Conservation (phyloP, 1,140 invertebrate genomes). For the Araneus ventricosus region DNA sequence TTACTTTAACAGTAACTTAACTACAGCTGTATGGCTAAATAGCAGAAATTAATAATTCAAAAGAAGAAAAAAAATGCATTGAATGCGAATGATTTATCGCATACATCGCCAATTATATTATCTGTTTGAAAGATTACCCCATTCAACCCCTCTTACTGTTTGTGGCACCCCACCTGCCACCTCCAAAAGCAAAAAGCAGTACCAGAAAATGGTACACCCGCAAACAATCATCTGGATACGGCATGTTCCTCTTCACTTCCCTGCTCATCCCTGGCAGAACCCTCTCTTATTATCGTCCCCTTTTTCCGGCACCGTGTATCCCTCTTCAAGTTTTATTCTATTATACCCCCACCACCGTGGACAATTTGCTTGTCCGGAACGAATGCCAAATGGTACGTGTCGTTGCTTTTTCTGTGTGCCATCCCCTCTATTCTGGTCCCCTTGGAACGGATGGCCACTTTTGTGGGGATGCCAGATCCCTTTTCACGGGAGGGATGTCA, state of each 20-base stretch:
- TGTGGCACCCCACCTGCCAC: conserved; percentile 1
- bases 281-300: background rate
- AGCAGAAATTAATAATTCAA: background rate
- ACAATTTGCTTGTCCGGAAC: conserved; percentile 67
- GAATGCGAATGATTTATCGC: background rate
- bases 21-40: too few relatives aligned
- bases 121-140: background rate
- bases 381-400: conserved; percentile 72
- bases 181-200: background rate
- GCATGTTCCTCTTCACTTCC: conserved; percentile 1
- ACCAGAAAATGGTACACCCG: background rate
- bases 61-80: background rate
- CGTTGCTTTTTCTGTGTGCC: background rate
- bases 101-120: background rate
- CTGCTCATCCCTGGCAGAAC: background rate
- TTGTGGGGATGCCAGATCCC: background rate
- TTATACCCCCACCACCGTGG: conserved; percentile 53
- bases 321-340: conserved; percentile 54
- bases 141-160: background rate
- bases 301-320: background rate
- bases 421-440: too few relatives aligned
- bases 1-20: too few relatives aligned
- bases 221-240: conserved; percentile 41
- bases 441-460: conserved; percentile 7
- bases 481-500: conserved; percentile 11